These are phyloP conservation scores for Mirounga angustirostris DNA, from an alignment of 2,113 vertebrate genomes.

Conservation along the genomic window DNA sequence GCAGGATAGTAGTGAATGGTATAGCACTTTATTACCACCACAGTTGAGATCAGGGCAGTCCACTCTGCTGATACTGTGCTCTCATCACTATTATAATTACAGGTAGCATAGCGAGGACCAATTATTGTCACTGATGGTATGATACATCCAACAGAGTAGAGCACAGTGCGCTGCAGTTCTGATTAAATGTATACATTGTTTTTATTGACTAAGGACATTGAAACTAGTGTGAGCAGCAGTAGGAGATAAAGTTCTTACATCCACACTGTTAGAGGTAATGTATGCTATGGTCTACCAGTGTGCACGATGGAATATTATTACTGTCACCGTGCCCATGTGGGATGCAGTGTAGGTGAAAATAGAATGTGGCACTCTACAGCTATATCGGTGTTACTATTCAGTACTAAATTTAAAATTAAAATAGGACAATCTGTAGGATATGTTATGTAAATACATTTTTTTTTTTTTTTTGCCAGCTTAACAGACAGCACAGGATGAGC, in stretches of 20 bases:
- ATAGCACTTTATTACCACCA: neutral
- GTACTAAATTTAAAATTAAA: neutral
- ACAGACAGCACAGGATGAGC: neutral
- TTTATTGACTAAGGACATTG: neutral
- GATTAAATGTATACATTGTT: neutral
- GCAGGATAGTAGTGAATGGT: neutral
- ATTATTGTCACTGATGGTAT: neutral
- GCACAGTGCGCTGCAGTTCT: neutral
- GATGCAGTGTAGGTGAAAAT: neutral
- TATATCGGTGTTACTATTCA: no score
- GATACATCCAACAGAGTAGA: neutral
- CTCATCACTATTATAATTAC: neutral
- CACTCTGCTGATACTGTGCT: neutral
- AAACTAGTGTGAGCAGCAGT: neutral
- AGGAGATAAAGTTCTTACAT: neutral
- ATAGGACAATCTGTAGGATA: neutral
- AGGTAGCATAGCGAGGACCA: neutral
- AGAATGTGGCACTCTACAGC: neutral
- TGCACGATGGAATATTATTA: neutral
- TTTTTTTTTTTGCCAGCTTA: neutral
- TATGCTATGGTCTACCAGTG: neutral
- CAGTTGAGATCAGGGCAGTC: neutral
- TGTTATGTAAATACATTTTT: neutral
- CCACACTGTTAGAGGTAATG: neutral
- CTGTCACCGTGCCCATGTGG: neutral